phyloP scores from a whole-genome alignment of 2,797 vertebrate genomes.

The Simalia tracyae region DNA sequence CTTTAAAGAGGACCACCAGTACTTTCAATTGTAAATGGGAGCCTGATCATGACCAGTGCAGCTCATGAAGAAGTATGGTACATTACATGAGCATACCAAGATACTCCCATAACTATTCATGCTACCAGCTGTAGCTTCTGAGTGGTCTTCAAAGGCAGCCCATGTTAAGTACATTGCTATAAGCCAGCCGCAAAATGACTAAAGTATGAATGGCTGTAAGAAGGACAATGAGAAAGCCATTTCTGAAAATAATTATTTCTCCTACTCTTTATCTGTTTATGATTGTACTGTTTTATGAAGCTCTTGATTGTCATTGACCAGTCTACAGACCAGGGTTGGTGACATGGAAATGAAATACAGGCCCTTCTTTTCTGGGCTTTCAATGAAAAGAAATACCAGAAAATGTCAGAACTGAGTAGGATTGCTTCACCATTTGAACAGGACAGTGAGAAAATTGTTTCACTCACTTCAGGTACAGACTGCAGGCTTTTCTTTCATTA shows the following conservation, averaged over 20 bases:
- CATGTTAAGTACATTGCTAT: too few species aligned
- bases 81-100: too few species aligned
- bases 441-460: conserved; percentile 38
- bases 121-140: not conserved
- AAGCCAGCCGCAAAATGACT: too few species aligned
- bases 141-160: not conserved
- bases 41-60: too few species aligned
- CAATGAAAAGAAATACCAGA: not conserved
- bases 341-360: not conserved
- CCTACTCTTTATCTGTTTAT: not conserved
- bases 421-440: conserved; percentile 10
- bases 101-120: too few species aligned
- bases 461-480: conserved; percentile 16
- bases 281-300: not conserved
- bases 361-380: not conserved
- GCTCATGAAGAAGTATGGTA: too few species aligned
- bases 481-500: conserved; percentile 54
- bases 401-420: not conserved
- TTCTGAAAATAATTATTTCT: not conserved
- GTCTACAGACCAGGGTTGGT: not conserved
- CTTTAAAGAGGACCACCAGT: too few species aligned
- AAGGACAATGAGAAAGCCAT: too few species aligned
- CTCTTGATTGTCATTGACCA: not conserved
- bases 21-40: too few species aligned
- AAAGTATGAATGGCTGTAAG: too few species aligned